These are phyloP conservation scores for Camponotus pennsylvanicus DNA, from an alignment of 1,140 invertebrate species.

Conservation along the genomic window DNA sequence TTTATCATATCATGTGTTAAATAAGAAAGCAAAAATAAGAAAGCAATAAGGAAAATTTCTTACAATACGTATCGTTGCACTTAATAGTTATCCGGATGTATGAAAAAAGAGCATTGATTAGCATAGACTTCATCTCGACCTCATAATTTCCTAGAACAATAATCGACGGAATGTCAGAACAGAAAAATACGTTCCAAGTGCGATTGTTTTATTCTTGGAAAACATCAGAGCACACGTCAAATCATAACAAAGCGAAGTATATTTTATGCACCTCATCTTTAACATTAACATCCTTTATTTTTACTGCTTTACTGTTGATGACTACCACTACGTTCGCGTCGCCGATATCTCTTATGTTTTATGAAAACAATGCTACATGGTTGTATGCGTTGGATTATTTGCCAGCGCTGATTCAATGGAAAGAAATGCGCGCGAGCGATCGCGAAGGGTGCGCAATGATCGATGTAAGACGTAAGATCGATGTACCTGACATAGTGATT, in stretches of 20 bases:
- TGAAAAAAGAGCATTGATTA: not conserved
- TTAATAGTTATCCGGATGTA: not conserved
- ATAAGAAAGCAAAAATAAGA: not conserved
- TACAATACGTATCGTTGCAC: not conserved
- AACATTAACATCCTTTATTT: constrained; percentile 48
- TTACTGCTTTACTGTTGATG: constrained; percentile 15
- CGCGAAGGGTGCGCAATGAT: constrained; percentile 62
- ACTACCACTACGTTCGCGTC: not conserved
- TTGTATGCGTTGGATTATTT: constrained; percentile 43
- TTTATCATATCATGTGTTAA: not conserved
- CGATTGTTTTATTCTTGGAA: constrained; percentile 26
- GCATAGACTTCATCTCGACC: not conserved
- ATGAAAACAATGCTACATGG: constrained; percentile 53
- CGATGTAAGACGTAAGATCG: constrained; percentile 54
- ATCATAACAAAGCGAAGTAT: constrained; percentile 38
- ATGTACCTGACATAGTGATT: constrained; percentile 56
- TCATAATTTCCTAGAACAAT: not conserved
- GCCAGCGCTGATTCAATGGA: constrained; percentile 55
- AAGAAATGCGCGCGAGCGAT: constrained; percentile 50
- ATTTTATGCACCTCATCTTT: constrained; percentile 7
- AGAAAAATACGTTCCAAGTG: not conserved
- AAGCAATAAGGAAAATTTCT: not conserved
- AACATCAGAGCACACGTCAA: not conserved
- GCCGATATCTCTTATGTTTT: not conserved
- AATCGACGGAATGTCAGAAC: not conserved